Evolutionary conservation across 2,888 invertebrate genomes (phyloP).

Genomic region (Teinopalpus imperialis): DNA sequence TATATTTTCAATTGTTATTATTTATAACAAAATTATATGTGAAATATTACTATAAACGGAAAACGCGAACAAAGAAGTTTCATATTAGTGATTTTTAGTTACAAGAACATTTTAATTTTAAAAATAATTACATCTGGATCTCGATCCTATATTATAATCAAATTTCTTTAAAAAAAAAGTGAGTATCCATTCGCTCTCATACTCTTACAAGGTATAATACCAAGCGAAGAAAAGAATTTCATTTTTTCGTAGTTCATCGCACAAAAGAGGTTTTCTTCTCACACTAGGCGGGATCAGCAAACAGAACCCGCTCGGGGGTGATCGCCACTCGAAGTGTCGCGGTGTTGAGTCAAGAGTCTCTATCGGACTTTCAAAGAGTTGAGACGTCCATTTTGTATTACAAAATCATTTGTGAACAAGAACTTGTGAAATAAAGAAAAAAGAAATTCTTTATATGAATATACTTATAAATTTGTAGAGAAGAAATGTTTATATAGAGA

Average conservation of each 20-base stretch:
- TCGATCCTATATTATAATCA: too few relatives aligned
- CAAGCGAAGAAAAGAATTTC: neutral
- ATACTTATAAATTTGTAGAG: too few relatives aligned
- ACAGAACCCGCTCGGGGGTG: constrained; percentile 19
- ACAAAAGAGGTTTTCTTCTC: neutral
- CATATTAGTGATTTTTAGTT: too few relatives aligned
- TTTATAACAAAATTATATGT: too few relatives aligned
- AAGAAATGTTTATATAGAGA: too few relatives aligned
- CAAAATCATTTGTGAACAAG: neutral
- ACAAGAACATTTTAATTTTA: too few relatives aligned
- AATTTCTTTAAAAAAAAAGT: neutral
- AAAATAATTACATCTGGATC: too few relatives aligned
- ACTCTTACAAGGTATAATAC: constrained; percentile 3
- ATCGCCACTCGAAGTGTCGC: constrained; percentile 15
- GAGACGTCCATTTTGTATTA: constrained; percentile 2
- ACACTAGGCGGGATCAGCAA: constrained; percentile 12
- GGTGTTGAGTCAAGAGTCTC: constrained; percentile 7
- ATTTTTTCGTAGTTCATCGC: constrained; percentile 4
- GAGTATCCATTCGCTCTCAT: neutral
- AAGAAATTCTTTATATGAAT: too few relatives aligned
- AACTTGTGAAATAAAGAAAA: too few relatives aligned
- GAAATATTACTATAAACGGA: too few relatives aligned
- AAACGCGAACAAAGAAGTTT: too few relatives aligned
- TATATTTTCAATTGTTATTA: too few relatives aligned
- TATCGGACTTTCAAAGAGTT: neutral